phyloP scores from a whole-genome alignment of 2,797 vertebrate genomes.

The Tenualosa thibaudeaui region DNA sequence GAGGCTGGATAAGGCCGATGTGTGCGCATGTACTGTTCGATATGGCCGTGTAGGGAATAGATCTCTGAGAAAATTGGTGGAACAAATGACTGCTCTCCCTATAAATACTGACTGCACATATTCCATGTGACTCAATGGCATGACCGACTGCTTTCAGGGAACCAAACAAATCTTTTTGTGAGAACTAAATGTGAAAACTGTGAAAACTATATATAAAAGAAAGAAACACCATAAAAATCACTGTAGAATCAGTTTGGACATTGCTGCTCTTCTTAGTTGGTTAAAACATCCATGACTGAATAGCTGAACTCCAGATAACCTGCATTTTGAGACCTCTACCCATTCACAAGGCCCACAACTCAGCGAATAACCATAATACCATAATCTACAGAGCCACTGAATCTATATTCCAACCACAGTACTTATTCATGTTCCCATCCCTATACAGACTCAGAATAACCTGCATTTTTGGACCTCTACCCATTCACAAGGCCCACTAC shows the following conservation, averaged over 20 bases:
- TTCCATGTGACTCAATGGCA: slow-evolving; percentile 59
- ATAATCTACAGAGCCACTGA: too few species aligned
- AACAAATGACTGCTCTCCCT: slow-evolving; percentile 58
- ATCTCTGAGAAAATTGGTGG: slow-evolving; percentile 46
- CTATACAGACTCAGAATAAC: too few species aligned
- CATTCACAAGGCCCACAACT: too few species aligned
- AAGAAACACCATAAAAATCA: slow-evolving; percentile 23
- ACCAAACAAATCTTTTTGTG: slow-evolving; percentile 54
- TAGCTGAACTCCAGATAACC: too few species aligned
- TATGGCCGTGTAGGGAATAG: slow-evolving; percentile 24
- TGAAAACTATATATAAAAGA: slow-evolving; percentile 13
- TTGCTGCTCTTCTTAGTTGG: neutral
- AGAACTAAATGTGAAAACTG: slow-evolving; percentile 49
- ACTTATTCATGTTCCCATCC: too few species aligned
- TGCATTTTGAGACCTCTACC: too few species aligned
- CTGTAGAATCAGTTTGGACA: neutral
- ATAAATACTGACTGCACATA: slow-evolving; percentile 63
- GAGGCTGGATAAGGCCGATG: slow-evolving; percentile 22
- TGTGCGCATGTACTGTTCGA: slow-evolving; percentile 31
- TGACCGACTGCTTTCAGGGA: slow-evolving; percentile 65
- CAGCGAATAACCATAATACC: too few species aligned
- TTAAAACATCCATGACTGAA: too few species aligned
- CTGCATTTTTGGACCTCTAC: too few species aligned
- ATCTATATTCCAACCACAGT: too few species aligned
- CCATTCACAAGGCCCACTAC: too few species aligned